Evolutionary conservation across 2,888 invertebrate genomes (phyloP).

Genomic region (Himalopsyche japonica): DNA sequence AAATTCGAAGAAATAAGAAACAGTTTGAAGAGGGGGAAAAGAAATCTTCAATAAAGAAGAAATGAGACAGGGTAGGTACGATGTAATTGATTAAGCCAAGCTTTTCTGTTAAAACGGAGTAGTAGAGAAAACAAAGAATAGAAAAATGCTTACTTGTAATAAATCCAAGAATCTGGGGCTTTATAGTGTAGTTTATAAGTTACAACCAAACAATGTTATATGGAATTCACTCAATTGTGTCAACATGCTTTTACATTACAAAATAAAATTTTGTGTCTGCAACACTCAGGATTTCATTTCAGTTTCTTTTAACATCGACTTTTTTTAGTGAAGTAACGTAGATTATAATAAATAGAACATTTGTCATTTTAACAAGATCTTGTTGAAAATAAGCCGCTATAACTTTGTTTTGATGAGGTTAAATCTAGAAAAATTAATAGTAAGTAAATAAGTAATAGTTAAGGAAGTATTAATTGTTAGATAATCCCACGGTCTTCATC

Average conservation of each 20-base stretch:
- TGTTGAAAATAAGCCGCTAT: too few species aligned
- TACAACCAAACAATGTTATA: neutral
- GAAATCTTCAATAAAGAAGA: conserved; percentile 22
- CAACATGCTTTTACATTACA: neutral
- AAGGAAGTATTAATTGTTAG: too few species aligned
- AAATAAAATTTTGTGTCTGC: neutral
- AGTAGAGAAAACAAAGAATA: conserved; percentile 10
- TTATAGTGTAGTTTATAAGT: neutral
- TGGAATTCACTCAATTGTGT: neutral
- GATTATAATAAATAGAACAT: too few species aligned
- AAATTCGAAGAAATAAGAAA: conserved; percentile 7
- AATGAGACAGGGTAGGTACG: conserved; percentile 10
- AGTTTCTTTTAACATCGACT: too few species aligned
- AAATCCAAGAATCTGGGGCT: neutral
- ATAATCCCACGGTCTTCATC: too few species aligned
- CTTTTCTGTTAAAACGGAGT: conserved; percentile 4
- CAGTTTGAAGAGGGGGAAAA: conserved; percentile 1
- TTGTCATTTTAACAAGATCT: too few species aligned
- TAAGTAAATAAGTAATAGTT: too few species aligned
- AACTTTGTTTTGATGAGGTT: too few species aligned
- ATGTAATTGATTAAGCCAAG: conserved; percentile 29
- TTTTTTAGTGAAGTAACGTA: too few species aligned
- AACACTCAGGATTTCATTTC: neutral
- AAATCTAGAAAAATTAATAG: too few species aligned
- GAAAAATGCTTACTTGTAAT: neutral